Evolutionary conservation across 1,140 invertebrate genomes (phyloP).

Genomic region (Anthonomus grandis): DNA sequence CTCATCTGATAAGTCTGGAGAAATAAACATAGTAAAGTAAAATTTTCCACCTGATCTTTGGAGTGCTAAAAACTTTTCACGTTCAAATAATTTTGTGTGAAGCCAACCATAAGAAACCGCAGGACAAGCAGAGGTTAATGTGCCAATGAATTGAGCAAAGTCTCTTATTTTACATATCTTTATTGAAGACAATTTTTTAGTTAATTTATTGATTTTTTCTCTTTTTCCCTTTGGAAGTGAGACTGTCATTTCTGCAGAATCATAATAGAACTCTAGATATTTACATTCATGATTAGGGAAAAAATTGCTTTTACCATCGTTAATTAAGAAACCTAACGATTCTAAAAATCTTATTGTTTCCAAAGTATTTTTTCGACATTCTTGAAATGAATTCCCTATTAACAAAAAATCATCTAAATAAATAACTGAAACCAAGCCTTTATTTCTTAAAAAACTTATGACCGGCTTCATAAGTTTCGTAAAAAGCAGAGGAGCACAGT

Average conservation of each 20-base stretch:
- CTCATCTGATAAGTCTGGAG: constrained; percentile 6
- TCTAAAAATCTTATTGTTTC: constrained; percentile 1
- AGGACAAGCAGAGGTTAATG: constrained; percentile 29
- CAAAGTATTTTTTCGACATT: neutral
- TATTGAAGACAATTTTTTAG: constrained; percentile 12
- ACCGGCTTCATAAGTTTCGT: constrained; percentile 35
- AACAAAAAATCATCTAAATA: constrained; percentile 41
- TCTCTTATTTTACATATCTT: constrained; percentile 29
- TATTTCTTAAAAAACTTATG: constrained; percentile 11
- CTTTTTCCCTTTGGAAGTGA: constrained; percentile 24
- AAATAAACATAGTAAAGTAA: neutral
- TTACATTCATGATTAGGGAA: constrained; percentile 21
- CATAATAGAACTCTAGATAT: constrained; percentile 34
- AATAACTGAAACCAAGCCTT: constrained; percentile 29
- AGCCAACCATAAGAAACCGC: constrained; percentile 33
- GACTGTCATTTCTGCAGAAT: constrained; percentile 28
- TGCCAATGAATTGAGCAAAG: constrained; percentile 32
- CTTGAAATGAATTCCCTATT: constrained; percentile 19
- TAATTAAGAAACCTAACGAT: constrained; percentile 25
- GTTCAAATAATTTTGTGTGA: constrained; percentile 33
- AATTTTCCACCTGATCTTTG: constrained; percentile 1
- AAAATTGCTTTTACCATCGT: constrained; percentile 30
- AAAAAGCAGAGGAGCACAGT: constrained; percentile 27
- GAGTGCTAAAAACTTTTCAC: constrained; percentile 23
- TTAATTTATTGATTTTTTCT: constrained; percentile 5